Base-by-base conservation (phyloP, 64 coral and sea anemone species). In the Dendronephthya gigantea region DNA sequence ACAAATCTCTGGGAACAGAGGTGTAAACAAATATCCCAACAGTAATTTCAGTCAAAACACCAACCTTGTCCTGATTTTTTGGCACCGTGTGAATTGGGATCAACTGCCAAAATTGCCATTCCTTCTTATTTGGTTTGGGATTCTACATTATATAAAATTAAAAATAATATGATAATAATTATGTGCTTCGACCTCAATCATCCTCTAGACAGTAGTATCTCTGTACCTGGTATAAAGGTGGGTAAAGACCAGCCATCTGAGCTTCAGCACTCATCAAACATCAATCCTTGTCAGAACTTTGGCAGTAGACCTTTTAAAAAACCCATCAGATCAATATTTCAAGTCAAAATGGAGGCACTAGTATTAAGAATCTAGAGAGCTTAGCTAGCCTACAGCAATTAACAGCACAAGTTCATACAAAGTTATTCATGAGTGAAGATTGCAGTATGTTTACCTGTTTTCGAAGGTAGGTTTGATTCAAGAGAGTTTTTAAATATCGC, bases 201-300 rank as follows among this genome's bases (percentile, higher is more conserved):
- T n/a, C n/a, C n/a, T n/a, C n/a, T 15, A 19, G 2, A 19, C n/a
- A n/a, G n/a, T n/a, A n/a, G n/a, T n/a, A n/a, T n/a, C n/a, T n/a
- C n/a, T n/a, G 41, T 45, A 45, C 41, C 41, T 45, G 41, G 41
- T 79, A 29, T 33, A 56, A 33, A 5, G 94, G 89, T 33, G 92
- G 89, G 48, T 97, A 97, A 35, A 97, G 92, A 12, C 94, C 94
- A 85, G 92, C 82, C 27, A 97, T 68, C 33, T 97, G 94, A 40
- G 87, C 86, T 84, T 97, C 90, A 3, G 91, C 94, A 89, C 94
- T 97, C 94, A 97, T 97, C 35, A 97, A 69, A 84, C 88, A 91
- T 15, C 94, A 45, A 84, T 97, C 94, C 16, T 13, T 43, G 52
- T 97, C 92, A 74, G 89, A 90, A 74, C 94, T 97, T 48, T 92